Base-by-base conservation (phyloP, 2,888 invertebrate species). In the Nomada goodeniana region DNA sequence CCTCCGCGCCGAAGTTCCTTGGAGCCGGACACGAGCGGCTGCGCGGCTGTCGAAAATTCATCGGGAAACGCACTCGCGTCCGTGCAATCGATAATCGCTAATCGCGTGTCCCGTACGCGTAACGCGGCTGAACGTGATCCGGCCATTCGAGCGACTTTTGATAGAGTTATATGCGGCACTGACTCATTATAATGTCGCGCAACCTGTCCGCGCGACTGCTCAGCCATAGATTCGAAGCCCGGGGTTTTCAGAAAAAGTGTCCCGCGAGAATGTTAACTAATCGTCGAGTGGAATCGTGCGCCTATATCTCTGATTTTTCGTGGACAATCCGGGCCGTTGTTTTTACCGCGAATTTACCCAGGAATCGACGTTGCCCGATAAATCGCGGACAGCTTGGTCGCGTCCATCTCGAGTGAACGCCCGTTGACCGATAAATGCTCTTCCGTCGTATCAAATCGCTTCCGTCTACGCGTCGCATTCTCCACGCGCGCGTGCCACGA, bases 171-270 rank as follows among this genome's bases (percentile, higher is more conserved):
- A 82, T 71, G 63, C 67, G 75, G 82, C 82, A 74, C 80, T 71
- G 79, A 82, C 79, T 80, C 80, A 75, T 74, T 82, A 75, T 80
- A 82, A 82, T 75, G 75, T 82, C 80, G 79, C 74, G 67, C 81
- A 82, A 82, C 82, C 75, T 80, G 82, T 82, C 82, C 13, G 59
- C 52, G 36, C 47, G 47, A 50, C 64, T 65, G 20, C 55, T 80
- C 59, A 26, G n/a, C 50, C 61, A 67, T 72, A 23, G 59, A 76
- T 69, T 65, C 4, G 44, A 29, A 60, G 29, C 73, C 53, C 47
- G 11, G 2, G 1, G 11, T 26, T 23, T 36, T 47, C 4, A 36
- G n/a, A 9, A 60, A 74, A 77, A 10, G 26, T 26, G 10, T 65
- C 20, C 4, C 63, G 20, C 47, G 73, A 47, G 47, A 57, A 73